Percentiles rank a stretch among this genome's conserved stretches.
These are phyloP conservation scores for Anthopleura xanthogrammica DNA, from an alignment of 92 coral and sea anemone species.

Conservation along the genomic window DNA sequence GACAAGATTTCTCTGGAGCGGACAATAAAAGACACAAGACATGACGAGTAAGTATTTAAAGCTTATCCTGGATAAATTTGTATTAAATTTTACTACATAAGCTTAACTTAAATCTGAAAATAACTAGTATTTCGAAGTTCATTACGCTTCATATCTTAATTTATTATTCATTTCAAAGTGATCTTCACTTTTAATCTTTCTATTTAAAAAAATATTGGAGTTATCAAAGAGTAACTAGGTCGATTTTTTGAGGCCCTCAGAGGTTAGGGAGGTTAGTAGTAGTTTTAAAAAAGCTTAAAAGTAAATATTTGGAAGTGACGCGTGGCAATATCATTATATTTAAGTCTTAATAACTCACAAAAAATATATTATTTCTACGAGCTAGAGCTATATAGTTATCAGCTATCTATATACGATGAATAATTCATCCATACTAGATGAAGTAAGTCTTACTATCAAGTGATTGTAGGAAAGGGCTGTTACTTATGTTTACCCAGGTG, in stretches of 20 bases:
- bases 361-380: too few species aligned
- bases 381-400: background rate
- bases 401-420: background rate
- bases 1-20: conserved; percentile 89
- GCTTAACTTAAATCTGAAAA: background rate
- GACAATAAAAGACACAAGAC: conserved; percentile 80
- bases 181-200: background rate
- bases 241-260: too few species aligned
- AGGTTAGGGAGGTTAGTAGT: too few species aligned
- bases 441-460: background rate
- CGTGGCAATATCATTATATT: too few species aligned
- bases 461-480: background rate
- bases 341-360: too few species aligned
- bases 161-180: background rate
- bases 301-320: too few species aligned
- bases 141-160: background rate
- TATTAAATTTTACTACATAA: too few species aligned
- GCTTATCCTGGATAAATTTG: background rate
- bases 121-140: background rate
- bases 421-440: background rate
- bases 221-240: background rate
- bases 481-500: too few species aligned
- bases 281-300: too few species aligned
- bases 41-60: conserved; percentile 67
- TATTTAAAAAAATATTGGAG: background rate